These are phyloP conservation scores for Tadarida brasiliensis DNA, from an alignment of 2,797 vertebrate genomes.

Conservation along the genomic window DNA sequence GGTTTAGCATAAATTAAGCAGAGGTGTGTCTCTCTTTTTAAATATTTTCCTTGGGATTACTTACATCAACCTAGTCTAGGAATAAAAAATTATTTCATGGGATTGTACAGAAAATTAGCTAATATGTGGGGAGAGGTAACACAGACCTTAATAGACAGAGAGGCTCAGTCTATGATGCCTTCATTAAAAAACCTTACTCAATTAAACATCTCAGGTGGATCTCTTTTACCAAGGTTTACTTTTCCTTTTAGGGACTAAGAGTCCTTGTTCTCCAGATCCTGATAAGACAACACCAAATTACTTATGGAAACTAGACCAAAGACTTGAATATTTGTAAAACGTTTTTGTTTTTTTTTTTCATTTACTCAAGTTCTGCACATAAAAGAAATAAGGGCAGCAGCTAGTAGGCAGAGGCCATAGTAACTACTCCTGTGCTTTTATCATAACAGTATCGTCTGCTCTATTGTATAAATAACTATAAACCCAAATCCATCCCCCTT, in stretches of 20 bases:
- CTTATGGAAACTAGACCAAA: background rate
- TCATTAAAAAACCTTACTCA: background rate
- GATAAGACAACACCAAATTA: background rate
- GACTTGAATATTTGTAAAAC: background rate
- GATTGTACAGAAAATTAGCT: background rate
- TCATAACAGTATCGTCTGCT: background rate
- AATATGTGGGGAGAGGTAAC: background rate
- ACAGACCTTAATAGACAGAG: background rate
- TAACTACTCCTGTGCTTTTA: background rate
- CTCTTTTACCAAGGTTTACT: background rate
- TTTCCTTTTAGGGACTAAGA: background rate
- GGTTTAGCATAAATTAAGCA: background rate
- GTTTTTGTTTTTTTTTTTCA: too few species aligned
- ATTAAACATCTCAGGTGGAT: background rate
- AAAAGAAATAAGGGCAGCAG: background rate
- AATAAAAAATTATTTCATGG: background rate
- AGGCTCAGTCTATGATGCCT: background rate
- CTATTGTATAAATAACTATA: background rate
- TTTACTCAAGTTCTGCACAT: background rate
- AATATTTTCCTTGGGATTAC: background rate
- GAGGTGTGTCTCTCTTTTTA: background rate
- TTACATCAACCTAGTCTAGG: background rate
- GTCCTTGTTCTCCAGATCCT: background rate
- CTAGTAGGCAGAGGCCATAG: background rate
- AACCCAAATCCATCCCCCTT: background rate